These are phyloP conservation scores for Platycheirus albimanus DNA, from an alignment of 2,888 invertebrate species.

Conservation along the genomic window DNA sequence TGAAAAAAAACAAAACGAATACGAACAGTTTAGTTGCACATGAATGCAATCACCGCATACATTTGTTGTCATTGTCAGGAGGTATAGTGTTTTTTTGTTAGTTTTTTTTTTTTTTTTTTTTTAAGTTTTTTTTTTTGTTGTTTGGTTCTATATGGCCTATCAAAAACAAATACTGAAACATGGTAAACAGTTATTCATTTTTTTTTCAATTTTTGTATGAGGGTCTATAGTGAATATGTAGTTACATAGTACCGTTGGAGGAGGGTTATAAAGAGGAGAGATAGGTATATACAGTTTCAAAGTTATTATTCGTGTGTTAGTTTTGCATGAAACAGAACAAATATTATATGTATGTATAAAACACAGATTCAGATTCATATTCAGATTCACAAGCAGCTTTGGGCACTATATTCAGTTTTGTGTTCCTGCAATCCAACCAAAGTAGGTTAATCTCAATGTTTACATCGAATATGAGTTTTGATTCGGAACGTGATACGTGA, in stretches of 20 bases:
- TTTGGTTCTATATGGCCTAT: constrained; percentile 59
- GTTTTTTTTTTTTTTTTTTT: not conserved
- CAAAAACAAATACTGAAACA: constrained; percentile 61
- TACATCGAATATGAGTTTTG: constrained; percentile 67
- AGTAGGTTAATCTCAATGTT: constrained; percentile 71
- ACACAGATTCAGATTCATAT: too few species aligned
- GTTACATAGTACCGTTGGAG: not conserved
- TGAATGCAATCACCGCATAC: constrained; percentile 57
- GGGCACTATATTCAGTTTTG: constrained; percentile 36
- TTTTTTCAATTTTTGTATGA: not conserved
- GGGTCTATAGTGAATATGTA: not conserved
- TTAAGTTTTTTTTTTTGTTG: constrained; percentile 23
- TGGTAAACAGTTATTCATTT: constrained; percentile 51
- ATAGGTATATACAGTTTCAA: constrained; percentile 42
- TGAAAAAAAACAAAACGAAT: constrained; percentile 9
- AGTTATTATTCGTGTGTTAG: constrained; percentile 39
- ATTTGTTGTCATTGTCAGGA: constrained; percentile 40
- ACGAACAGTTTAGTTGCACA: constrained; percentile 43
- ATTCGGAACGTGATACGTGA: constrained; percentile 39
- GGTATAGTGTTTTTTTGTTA: too few species aligned
- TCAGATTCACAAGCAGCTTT: constrained; percentile 44
- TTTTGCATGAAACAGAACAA: constrained; percentile 17
- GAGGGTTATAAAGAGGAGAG: too few species aligned
- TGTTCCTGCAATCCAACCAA: constrained; percentile 39
- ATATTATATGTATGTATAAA: too few species aligned